These are phyloP conservation scores for Helicoverpa armigera DNA, from an alignment of 1,140 invertebrate species.

Conservation along the genomic window DNA sequence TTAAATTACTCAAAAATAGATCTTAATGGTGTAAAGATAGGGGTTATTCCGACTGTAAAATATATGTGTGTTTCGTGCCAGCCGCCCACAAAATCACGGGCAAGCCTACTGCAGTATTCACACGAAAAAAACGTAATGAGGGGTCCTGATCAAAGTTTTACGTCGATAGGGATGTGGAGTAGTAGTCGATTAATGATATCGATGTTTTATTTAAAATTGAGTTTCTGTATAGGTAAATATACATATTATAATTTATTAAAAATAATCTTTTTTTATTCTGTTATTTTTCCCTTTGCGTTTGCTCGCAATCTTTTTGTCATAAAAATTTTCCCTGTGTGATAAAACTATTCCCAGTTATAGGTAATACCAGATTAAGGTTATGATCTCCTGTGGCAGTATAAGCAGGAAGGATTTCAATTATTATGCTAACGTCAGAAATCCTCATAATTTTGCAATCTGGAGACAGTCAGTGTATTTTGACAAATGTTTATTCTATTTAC, in stretches of 20 bases:
- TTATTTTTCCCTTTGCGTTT: too few species aligned
- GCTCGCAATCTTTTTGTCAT: too few species aligned
- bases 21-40: background rate
- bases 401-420: too few species aligned
- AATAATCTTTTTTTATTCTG: too few species aligned
- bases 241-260: background rate
- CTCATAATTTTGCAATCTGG: too few species aligned
- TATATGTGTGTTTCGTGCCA: constrained; percentile 15
- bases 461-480: too few species aligned
- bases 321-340: too few species aligned
- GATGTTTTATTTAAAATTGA: constrained; percentile 8
- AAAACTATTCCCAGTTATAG: too few species aligned
- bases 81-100: constrained; percentile 64
- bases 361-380: too few species aligned
- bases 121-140: constrained; percentile 77
- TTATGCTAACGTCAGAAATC: too few species aligned
- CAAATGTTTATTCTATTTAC: too few species aligned
- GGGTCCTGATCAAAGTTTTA: constrained; percentile 69
- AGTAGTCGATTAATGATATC: background rate
- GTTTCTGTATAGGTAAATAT: background rate
- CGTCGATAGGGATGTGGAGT: constrained; percentile 57
- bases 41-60: background rate
- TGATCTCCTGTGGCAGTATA: too few species aligned
- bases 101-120: constrained; percentile 73
- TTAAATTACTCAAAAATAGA: background rate